phyloP scores from a whole-genome alignment of 2,113 vertebrate species.

The Dromiciops gliroides region DNA sequence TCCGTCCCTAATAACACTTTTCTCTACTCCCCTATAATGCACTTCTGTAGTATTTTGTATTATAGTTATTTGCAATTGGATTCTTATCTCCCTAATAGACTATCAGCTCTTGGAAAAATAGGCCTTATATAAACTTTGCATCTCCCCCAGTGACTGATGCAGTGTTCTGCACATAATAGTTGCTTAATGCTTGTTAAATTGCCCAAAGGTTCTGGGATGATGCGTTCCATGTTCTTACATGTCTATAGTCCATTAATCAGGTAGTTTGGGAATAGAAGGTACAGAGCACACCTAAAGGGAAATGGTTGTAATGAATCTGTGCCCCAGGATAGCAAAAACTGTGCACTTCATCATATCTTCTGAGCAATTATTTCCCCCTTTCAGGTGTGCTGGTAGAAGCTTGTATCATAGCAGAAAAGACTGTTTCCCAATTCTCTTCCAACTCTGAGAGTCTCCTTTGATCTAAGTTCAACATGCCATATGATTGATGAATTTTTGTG shows the following conservation, averaged over 20 bases:
- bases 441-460: background rate
- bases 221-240: background rate
- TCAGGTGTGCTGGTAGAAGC: background rate
- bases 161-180: background rate
- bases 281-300: background rate
- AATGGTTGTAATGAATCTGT: background rate
- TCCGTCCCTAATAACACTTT: background rate
- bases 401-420: background rate
- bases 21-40: background rate
- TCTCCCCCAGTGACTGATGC: background rate
- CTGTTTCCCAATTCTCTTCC: background rate
- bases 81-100: background rate
- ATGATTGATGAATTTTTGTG: background rate
- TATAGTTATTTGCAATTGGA: background rate
- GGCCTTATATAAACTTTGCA: background rate
- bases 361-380: background rate
- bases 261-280: background rate
- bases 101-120: background rate
- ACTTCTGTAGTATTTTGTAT: background rate
- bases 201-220: background rate
- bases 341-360: background rate
- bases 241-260: background rate
- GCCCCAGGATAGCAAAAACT: background rate
- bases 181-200: background rate
- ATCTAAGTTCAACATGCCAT: background rate